Base-by-base conservation (phyloP, 2,888 invertebrate species). In the Pollenia labialis region DNA sequence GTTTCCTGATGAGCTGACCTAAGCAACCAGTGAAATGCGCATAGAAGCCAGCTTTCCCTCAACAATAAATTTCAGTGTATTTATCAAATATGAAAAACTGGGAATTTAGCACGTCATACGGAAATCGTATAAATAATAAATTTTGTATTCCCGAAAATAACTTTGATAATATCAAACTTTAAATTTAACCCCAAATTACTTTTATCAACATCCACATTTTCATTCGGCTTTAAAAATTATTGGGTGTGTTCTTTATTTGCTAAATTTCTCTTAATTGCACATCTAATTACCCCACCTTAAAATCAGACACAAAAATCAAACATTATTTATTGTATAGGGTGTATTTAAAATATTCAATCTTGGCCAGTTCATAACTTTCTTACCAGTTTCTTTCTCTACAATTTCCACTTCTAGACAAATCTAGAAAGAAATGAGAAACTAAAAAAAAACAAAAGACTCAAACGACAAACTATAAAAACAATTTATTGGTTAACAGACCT, bases 401-500 rank as follows among this genome's bases (percentile, higher is more conserved):
- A 71, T 48, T 77, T 54, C 12, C 11, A 42, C 68, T 76, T 75
- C 69, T 76, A 81, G 69, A 81, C 69, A 60, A 72, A 84, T 77
- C 66, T 85, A 72, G 52, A 44, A 46, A 18, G 54, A 56, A 48
- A 44, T 16, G 9, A 18, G n/a, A 60, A 72, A 54, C 40, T 14
- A 44, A 56, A 32, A 50, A 64, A 56, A 58, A n/a, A 64, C 42
- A 3, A 32, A 32, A 50, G 23, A 52, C 50, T 60, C 11, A 54
- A 14, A 81, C 72, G 56, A 81, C 81, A 76, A 68, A 68, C 52
- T 69, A 75, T 76, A 74, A 72, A 66, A 77, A 71, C 74, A 86
- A 83, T 86, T 86, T 86, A 83, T 86, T 80, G 82, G 79, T 75
- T 69, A 83, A 83, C 86, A 86, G 83, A 86, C 86, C 83, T 86